phyloP scores from a whole-genome alignment of 1,140 invertebrate species.

The Lineus longissimus region DNA sequence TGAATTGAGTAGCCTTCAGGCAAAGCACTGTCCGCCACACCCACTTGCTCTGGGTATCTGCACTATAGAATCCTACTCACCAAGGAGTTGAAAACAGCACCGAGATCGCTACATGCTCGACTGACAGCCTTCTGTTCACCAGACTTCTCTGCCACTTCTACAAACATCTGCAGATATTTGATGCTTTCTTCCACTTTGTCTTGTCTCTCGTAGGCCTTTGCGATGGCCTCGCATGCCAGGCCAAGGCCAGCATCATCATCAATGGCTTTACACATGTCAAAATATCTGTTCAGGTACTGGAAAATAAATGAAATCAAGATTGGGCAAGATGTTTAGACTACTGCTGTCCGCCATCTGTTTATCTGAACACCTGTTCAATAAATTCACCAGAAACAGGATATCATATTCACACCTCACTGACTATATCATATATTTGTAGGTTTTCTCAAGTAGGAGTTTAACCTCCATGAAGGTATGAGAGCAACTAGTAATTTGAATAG shows the following conservation, averaged over 20 bases:
- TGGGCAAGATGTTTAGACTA: too few relatives aligned
- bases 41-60: too few relatives aligned
- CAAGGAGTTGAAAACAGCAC: conserved; percentile 47
- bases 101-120: conserved; percentile 49
- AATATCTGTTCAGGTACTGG: conserved; percentile 46
- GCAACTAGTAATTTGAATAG: too few relatives aligned
- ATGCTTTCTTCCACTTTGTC: conserved; percentile 48
- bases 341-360: too few relatives aligned
- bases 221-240: conserved; percentile 51
- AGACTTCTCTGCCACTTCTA: conserved; percentile 45
- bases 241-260: conserved; percentile 48
- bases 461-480: too few relatives aligned
- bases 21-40: neutral
- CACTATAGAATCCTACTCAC: too few relatives aligned
- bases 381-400: too few relatives aligned
- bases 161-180: conserved; percentile 47
- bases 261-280: conserved; percentile 35
- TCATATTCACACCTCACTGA: too few relatives aligned
- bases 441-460: too few relatives aligned
- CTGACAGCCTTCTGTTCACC: conserved; percentile 45
- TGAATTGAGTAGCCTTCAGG: neutral
- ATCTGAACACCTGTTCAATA: too few relatives aligned
- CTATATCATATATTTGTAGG: too few relatives aligned
- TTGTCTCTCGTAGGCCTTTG: conserved; percentile 47
- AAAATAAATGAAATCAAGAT: conserved; percentile 20